Percentiles rank a stretch among this genome's conserved stretches.
Conservation (phyloP, 1,140 invertebrate genomes). For the Heliconius hewitsoni region DNA sequence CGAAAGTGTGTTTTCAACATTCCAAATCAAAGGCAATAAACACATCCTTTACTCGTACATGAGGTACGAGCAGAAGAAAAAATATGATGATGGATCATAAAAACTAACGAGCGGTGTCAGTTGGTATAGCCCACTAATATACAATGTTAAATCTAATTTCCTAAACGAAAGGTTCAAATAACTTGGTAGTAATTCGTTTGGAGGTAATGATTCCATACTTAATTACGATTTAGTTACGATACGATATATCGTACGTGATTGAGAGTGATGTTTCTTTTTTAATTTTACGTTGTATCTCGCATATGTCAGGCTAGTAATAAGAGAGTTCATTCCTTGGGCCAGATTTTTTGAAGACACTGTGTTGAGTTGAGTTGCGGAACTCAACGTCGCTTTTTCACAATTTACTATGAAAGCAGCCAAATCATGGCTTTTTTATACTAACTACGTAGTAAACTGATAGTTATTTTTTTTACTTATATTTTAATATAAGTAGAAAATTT, state of each 20-base stretch:
- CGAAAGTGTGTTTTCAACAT: neutral
- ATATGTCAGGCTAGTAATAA: no score
- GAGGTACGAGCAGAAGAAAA: neutral
- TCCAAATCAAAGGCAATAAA: slow-evolving; percentile 4
- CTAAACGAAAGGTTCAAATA: slow-evolving; percentile 22
- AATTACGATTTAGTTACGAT: slow-evolving; percentile 16
- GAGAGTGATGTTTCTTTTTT: neutral
- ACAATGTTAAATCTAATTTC: slow-evolving; percentile 25
- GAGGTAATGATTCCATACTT: neutral
- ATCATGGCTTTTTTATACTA: no score
- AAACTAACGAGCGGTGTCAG: slow-evolving; percentile 19
- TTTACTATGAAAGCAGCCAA: no score
- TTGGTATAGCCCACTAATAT: neutral
- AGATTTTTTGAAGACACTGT: no score
- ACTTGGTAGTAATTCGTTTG: slow-evolving; percentile 27
- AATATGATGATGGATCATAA: slow-evolving; percentile 26
- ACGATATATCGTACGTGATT: neutral
- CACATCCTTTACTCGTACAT: neutral
- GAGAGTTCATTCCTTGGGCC: no score
- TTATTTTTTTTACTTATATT: no score
- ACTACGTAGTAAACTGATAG: no score
- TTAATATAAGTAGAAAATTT: no score
- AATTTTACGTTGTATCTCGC: neutral
- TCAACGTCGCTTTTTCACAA: no score
- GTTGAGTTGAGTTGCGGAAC: no score